Percentiles rank a stretch among this genome's conserved stretches.
These are phyloP conservation scores for Sigmodon hispidus DNA, from an alignment of 2,113 vertebrate genomes.

Conservation along the genomic window DNA sequence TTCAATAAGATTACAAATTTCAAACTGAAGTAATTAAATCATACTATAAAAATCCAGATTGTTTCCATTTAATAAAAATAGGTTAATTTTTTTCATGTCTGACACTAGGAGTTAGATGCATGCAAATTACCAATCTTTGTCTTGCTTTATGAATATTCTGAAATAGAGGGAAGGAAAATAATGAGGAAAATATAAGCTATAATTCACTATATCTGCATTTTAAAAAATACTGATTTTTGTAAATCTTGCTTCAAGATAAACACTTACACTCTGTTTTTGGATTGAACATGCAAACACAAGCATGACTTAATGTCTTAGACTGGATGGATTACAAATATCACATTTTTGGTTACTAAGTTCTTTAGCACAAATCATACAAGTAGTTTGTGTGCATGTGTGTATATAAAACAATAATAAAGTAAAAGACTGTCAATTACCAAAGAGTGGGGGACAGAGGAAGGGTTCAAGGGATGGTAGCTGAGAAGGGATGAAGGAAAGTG, in stretches of 20 bases:
- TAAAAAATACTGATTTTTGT: constrained; percentile 56
- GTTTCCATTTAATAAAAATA: constrained; percentile 69
- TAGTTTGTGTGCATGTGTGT: background rate
- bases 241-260: constrained; percentile 68
- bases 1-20: constrained; percentile 52
- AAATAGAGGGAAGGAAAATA: constrained; percentile 77
- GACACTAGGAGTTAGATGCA: constrained; percentile 72
- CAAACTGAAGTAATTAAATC: constrained; percentile 49
- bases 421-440: background rate
- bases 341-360: constrained; percentile 64
- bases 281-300: constrained; percentile 66
- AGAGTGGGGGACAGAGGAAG: background rate
- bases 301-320: constrained; percentile 52
- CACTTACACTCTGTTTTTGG: background rate
- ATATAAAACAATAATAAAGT: background rate
- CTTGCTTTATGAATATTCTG: constrained; percentile 83
- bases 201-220: constrained; percentile 40
- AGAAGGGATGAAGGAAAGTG: background rate
- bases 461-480: background rate
- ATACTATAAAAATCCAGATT: constrained; percentile 61
- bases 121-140: constrained; percentile 82
- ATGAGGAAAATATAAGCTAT: constrained; percentile 73
- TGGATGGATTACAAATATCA: background rate
- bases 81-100: constrained; percentile 63
- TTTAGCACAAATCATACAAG: constrained; percentile 64